Evolutionary conservation across 2,113 vertebrate species (phyloP).

Genomic region (Oceanodroma tethys): DNA sequence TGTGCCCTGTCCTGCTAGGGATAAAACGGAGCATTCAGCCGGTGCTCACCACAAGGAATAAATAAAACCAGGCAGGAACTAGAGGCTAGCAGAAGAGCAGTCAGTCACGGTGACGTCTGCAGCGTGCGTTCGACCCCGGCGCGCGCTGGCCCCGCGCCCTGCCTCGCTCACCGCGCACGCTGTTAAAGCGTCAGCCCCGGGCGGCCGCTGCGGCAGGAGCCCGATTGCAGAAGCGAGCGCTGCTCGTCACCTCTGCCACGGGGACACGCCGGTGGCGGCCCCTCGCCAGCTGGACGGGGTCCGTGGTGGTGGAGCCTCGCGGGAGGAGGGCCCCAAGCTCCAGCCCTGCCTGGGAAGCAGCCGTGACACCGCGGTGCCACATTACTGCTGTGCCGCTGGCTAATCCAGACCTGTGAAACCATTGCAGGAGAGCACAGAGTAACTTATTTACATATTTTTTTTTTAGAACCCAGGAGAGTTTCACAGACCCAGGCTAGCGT

Average conservation of each 20-base stretch:
- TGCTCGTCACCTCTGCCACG: not conserved
- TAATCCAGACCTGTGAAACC: not conserved
- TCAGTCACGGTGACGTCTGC: not conserved
- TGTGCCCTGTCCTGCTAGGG: constrained; percentile 28
- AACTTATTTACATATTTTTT: too few species aligned
- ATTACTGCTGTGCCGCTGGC: not conserved
- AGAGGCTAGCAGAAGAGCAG: not conserved
- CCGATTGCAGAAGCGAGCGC: not conserved
- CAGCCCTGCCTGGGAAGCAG: not conserved
- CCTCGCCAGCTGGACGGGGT: not conserved
- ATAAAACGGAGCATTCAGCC: constrained; percentile 16
- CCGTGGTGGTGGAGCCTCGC: not conserved
- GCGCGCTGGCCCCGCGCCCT: not conserved
- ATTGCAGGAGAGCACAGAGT: not conserved
- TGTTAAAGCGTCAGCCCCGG: not conserved
- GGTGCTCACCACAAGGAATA: constrained; percentile 7
- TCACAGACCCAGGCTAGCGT: not conserved
- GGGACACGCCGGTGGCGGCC: not conserved
- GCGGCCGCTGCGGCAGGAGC: not conserved
- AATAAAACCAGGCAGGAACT: constrained; percentile 47
- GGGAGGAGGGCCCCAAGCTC: not conserved
- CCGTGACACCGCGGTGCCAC: not conserved
- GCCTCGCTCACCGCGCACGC: not conserved
- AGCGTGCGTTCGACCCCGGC: not conserved
- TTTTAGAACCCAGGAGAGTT: not conserved